phyloP scores from a whole-genome alignment of 2,113 vertebrate species.

The Shinisaurus crocodilurus region DNA sequence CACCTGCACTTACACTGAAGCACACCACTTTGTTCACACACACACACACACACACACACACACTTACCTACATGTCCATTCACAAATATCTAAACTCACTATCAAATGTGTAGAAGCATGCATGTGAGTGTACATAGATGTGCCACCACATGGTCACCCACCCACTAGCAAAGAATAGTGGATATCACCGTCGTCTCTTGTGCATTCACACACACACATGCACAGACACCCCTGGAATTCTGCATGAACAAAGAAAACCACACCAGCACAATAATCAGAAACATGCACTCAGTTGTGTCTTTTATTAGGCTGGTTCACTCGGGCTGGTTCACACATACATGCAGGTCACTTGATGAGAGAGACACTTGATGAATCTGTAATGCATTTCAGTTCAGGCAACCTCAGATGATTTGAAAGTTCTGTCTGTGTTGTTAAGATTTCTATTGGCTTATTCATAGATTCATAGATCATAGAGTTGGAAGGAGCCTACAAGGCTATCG shows the following conservation, averaged over 20 bases:
- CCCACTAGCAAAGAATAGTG: neutral
- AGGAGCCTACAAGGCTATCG: too few relatives aligned
- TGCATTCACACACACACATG: neutral
- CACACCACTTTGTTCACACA: neutral
- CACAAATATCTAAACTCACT: neutral
- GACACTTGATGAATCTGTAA: too few relatives aligned
- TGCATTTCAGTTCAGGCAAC: too few relatives aligned
- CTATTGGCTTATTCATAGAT: neutral
- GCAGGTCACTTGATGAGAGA: neutral
- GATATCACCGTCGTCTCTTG: neutral
- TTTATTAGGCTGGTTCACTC: too few relatives aligned
- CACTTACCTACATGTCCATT: neutral
- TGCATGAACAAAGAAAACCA: neutral
- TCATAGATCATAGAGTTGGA: too few relatives aligned
- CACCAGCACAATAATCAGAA: neutral
- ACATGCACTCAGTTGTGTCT: neutral
- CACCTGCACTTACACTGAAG: neutral
- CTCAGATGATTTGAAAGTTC: neutral
- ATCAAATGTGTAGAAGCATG: neutral
- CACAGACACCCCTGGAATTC: too few relatives aligned
- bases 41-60: neutral
- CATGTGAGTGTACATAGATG: too few relatives aligned
- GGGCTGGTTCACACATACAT: neutral
- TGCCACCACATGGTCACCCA: neutral
- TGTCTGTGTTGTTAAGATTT: neutral